Evolutionary conservation across 1,140 invertebrate species (phyloP), one percentile per base, ranked within the genome.

Genomic region (Penaeus vannamei): DNA sequence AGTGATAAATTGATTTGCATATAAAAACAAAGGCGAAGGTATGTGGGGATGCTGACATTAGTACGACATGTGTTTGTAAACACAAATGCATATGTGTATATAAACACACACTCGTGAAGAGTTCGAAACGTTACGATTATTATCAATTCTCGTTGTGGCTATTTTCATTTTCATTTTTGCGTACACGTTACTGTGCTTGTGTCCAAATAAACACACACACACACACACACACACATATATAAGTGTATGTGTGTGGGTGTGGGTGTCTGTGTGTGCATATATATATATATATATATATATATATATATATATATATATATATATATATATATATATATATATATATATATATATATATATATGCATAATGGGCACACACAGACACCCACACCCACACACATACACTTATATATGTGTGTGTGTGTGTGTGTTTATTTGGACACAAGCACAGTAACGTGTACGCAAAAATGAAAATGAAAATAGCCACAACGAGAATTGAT

Each of bases 271-370:
- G 14, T 72, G 14, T 72, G n/a, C 8, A 72, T n/a, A 69, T 1
- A 69, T n/a, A 69, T n/a, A 69, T n/a, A 69, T n/a, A 69, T n/a
- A 69, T n/a, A 69, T n/a, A 69, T 69, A 69, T n/a, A 69, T n/a
- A 69, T n/a, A 69, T n/a, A 69, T n/a, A 69, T n/a, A 69, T n/a
- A 69, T n/a, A 69, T 23, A 69, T n/a, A 69, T n/a, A 69, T n/a
- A 69, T n/a, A 69, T n/a, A 69, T 17, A 69, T n/a, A 69, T 1
- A 69, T n/a, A 69, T 17, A 69, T n/a, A 69, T 17, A 69, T 69
- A 69, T 26, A 69, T n/a, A 69, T 26, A 26, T 69, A 26, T 23
- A 26, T 14, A 66, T 66, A n/a, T 26, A 22, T n/a, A 66, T 22
- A 66, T n/a, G 19, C 19, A 66, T n/a, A 66, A 69, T 19, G 23